phyloP scores from a whole-genome alignment of 2,888 invertebrate species.

The Muscina levida region DNA sequence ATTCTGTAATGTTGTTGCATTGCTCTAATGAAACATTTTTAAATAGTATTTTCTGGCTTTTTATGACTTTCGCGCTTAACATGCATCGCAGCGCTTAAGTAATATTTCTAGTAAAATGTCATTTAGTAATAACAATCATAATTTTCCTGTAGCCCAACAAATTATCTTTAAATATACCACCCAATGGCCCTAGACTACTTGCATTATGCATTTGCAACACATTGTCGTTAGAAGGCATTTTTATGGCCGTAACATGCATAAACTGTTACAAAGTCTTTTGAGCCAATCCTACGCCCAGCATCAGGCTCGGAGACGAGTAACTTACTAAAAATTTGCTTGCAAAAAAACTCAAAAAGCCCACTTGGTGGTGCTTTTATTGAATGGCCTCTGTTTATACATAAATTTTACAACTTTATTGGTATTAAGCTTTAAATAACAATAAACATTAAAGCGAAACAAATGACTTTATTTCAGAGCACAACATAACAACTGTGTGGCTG shows the following conservation, averaged over 20 bases:
- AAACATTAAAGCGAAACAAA: conserved; percentile 39
- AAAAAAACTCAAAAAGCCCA: conserved; percentile 51
- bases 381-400: conserved; percentile 63
- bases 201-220: background rate
- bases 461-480: conserved; percentile 27
- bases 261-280: conserved; percentile 14
- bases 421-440: conserved; percentile 61
- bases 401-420: conserved; percentile 60
- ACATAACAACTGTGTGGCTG: no score
- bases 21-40: no score
- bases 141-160: background rate
- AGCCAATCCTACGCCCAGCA: background rate
- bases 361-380: conserved; percentile 65
- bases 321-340: background rate
- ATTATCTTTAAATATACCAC: background rate
- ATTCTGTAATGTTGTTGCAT: no score
- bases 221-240: conserved; percentile 19
- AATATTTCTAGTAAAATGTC: background rate
- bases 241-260: background rate
- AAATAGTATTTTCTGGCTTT: no score
- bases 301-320: background rate
- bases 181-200: background rate
- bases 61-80: no score
- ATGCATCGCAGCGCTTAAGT: no score
- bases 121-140: background rate